phyloP scores from a whole-genome alignment of 2,113 vertebrate genomes.

The Silurus asotus region DNA sequence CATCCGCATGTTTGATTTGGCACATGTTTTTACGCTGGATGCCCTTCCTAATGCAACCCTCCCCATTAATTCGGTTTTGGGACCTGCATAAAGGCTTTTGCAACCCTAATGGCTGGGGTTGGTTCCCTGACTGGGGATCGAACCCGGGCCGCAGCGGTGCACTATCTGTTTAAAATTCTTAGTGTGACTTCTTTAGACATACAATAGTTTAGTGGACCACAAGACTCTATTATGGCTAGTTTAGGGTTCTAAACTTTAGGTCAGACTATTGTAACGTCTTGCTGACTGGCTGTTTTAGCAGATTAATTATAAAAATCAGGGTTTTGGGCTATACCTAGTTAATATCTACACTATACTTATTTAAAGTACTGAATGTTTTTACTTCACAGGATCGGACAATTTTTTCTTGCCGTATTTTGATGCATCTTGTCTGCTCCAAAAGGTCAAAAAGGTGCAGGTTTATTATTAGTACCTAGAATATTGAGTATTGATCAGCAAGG shows the following conservation, averaged over 20 bases:
- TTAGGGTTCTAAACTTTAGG: neutral
- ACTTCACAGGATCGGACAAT: neutral
- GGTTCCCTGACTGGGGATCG: too few species aligned
- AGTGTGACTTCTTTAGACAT: neutral
- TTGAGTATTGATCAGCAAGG: neutral
- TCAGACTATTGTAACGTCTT: neutral
- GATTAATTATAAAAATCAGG: neutral
- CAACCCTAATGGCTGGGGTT: too few species aligned
- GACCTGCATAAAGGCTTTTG: too few species aligned
- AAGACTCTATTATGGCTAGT: neutral
- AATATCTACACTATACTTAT: too few species aligned
- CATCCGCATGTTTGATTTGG: too few species aligned
- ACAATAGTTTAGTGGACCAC: neutral
- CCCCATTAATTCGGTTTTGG: too few species aligned
- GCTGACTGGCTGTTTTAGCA: neutral
- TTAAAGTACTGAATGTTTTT: neutral
- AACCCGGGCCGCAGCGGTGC: too few species aligned
- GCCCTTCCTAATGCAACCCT: too few species aligned
- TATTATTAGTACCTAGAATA: neutral
- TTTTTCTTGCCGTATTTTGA: neutral
- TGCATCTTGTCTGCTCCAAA: neutral
- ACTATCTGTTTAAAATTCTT: neutral
- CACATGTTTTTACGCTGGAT: too few species aligned
- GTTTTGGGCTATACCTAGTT: too few species aligned
- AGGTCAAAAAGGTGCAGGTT: neutral